Evolutionary conservation across 2,113 vertebrate species (phyloP), one percentile per base, ranked within the genome.

Genomic region (Chauna torquata): DNA sequence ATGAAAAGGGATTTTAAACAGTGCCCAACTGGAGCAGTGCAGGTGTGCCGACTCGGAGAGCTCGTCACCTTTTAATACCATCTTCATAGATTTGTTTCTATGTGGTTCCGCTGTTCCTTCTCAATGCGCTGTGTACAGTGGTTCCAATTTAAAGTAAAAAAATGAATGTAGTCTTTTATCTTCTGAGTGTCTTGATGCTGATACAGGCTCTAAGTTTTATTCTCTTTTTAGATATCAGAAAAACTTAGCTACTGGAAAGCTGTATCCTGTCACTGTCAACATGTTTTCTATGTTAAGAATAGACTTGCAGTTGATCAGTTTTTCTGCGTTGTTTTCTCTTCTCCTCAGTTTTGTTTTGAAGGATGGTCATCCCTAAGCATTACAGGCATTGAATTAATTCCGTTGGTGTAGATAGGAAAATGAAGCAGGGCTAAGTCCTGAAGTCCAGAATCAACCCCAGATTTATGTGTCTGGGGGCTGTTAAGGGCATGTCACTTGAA

Each of bases 291-390:
- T 72, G 58, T 85, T 76, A 66, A 69, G 85, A 71, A 85, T 82
- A 85, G 55, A 88, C n/a, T 76, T 92, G 8, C n/a, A 38, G 49
- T 94, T 82, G 62, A 75, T 58, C 93, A 84, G 45, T 94, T 84
- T 91, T 87, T 36, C 50, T 93, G 45, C 55, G 78, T 57, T 47
- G 42, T 64, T 85, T 86, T 95, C 38, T 69, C 44, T 84, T 88
- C n/a, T 88, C 38, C 49, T 82, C 59, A 70, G 72, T 71, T 40
- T 83, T 25, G 52, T 38, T 61, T 71, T 50, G 17, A 82, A 90
- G 66, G 38, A 79, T 18, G 34, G 19, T 82, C 16, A 3, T 93
- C 34, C 24, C 25, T 80, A 57, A 88, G 52, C 25, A 30, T 93
- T 68, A 28, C 8, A 42, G 49, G 9, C 2, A 0, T 85, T 93